Base-by-base conservation (phyloP, 2,888 invertebrate species). In the Tiliacea aurago region DNA sequence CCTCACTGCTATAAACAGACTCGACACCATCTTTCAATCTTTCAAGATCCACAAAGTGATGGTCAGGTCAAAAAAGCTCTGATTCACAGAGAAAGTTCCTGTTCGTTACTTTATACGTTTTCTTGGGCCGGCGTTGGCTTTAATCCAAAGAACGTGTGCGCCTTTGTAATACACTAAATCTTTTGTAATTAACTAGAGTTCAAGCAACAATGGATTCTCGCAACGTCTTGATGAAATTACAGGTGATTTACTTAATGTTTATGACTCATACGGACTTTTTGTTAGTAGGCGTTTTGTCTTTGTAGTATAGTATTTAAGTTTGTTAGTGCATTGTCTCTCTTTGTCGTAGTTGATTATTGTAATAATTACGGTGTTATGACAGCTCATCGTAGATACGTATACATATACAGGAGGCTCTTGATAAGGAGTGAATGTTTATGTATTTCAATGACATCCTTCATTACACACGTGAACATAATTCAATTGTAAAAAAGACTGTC, bases 151-250 rank as follows among this genome's bases (percentile, higher is more conserved):
- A 73, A 76, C 86, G 78, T 76, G 70, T 80, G 28, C 66, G 76
- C 78, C 78, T 76, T 81, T 72, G 79, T 81, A 75, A 76, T 70
- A 78, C 64, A 72, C 77, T 81, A 79, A 74, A 81, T 85, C 78
- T 80, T 83, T 80, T 76, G 78, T 78, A 84, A 85, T 86, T 86
- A 86, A 85, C 78, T 76, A 55, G 69, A 83, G 64, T 85, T 83
- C 72, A 67, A 76, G 78, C 76, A 64, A 80, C 78, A 80, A 62
- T 85, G 70, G 69, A 77, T 80, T 80, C 73, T 69, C 70, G 78
- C 83, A 83, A 80, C 49, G 51, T 61, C 66, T 83, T 78, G 70
- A 78, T 76, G 79, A 76, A 86, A 77, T 79, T 77, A 72, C 74
- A 76, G 58, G 75, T 77, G 73, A 76, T 80, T 80, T 79, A 80